Evolutionary conservation across 2,113 vertebrate species (phyloP), one percentile per base, ranked within the genome.

Genomic region (Motacilla tschutschensis): DNA sequence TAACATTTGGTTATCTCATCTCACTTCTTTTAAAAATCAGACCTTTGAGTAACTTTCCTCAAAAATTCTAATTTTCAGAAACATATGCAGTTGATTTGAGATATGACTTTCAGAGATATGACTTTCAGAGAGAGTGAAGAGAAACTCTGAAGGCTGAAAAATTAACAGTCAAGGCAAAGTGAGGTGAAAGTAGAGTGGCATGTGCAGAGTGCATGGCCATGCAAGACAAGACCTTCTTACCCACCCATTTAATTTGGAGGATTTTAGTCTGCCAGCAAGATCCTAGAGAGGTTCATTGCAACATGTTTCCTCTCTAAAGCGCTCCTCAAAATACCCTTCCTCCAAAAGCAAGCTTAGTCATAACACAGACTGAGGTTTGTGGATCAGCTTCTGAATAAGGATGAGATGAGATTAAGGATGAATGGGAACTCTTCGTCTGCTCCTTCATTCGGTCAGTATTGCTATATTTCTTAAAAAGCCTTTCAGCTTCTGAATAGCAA

Each of bases 401-500:
- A 35, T 67, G 40, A 76, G 25, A 16, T 58, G 48, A 12, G 40
- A 43, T 25, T 3, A 3, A 43, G 11, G 48, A 35, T 63, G 44
- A 71, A 18, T 28, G n/a, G 55, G 20, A 80, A 35, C 18, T 41
- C 12, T 41, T 46, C 62, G 62, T 38, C 16, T 83, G 58, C 79
- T 74, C 62, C 36, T 60, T 91, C 86, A 59, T 93, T 95, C 92
- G 72, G 69, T 91, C 86, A 76, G 57, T 72, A 73, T 84, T 25
- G 9, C 78, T 67, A 14, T 21, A 77, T 83, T 93, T 95, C 92
- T 92, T 93, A 95, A 95, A 75, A 66, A 69, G 70, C 87, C 41
- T 77, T 91, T 92, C 80, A 93, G 64, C 79, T 91, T 47, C 82
- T 77, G 76, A 87, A 63, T 81, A 83, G 69, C 28, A 79, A 96